These are phyloP conservation scores for Crematogaster levior DNA, from an alignment of 2,888 invertebrate genomes.

Conservation along the genomic window DNA sequence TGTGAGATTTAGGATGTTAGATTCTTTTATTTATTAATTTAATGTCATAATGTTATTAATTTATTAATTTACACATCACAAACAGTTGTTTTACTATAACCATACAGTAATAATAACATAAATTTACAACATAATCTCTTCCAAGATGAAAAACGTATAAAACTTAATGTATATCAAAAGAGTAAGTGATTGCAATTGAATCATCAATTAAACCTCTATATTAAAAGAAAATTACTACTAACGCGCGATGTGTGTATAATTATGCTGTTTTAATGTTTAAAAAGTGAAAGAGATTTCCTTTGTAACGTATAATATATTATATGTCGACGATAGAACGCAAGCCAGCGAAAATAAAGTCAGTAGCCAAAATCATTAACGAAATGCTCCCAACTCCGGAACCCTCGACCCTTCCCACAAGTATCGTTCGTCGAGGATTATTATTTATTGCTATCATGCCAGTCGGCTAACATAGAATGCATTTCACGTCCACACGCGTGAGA, in stretches of 20 bases:
- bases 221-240: background rate
- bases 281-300: background rate
- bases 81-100: too few species aligned
- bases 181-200: background rate
- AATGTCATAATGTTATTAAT: too few species aligned
- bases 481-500: constrained; percentile 47
- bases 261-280: background rate
- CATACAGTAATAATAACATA: background rate
- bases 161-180: background rate
- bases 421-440: constrained; percentile 80
- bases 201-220: background rate
- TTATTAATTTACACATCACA: too few species aligned
- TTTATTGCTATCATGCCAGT: constrained; percentile 76
- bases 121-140: background rate
- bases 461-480: constrained; percentile 50
- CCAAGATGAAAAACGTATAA: background rate
- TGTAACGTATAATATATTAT: background rate
- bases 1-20: background rate
- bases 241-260: background rate
- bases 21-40: background rate
- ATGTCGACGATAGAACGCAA: background rate
- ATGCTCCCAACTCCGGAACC: constrained; percentile 44
- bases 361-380: constrained; percentile 68
- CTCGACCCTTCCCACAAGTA: constrained; percentile 74
- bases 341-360: constrained; percentile 66